A percentile compares a stretch with the other conserved stretches of the same genome.
phyloP scores from a whole-genome alignment of 92 coral and sea anemone genomes.

The Paramuricea clavata region DNA sequence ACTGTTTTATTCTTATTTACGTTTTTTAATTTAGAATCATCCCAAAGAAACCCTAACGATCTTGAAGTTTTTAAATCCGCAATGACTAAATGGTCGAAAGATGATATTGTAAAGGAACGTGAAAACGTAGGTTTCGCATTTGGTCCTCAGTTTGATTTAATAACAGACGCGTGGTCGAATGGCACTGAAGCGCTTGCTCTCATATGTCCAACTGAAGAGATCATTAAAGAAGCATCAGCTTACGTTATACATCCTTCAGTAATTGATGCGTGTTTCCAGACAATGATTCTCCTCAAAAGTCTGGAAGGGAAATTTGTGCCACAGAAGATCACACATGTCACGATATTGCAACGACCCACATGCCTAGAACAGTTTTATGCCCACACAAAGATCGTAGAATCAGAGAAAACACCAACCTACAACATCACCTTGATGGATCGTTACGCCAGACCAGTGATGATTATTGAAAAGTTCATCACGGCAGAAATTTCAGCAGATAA shows the following conservation, averaged over 20 bases:
- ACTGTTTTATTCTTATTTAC: neutral
- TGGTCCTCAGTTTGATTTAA: constrained; percentile 18
- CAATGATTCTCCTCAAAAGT: neutral
- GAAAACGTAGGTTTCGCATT: constrained; percentile 38
- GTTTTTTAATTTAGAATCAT: neutral
- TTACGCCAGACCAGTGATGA: constrained; percentile 50
- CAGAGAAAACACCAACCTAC: constrained; percentile 48
- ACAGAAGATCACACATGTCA: constrained; percentile 32
- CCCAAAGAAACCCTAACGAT: neutral
- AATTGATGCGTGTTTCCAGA: constrained; percentile 78
- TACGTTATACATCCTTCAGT: constrained; percentile 75
- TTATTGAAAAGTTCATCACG: constrained; percentile 54
- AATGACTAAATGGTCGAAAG: neutral
- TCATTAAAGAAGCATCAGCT: constrained; percentile 26
- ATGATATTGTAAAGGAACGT: neutral
- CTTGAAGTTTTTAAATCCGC: neutral
- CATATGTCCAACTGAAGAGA: constrained; percentile 17
- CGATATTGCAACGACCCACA: neutral
- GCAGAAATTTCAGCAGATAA: constrained; percentile 52
- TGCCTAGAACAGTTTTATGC: neutral
- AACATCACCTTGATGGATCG: constrained; percentile 60
- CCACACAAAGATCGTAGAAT: constrained; percentile 35
- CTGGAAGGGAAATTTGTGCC: constrained; percentile 16
- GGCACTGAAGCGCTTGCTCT: constrained; percentile 23
- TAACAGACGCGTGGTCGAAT: constrained; percentile 11